Evolutionary conservation across 2,888 invertebrate genomes (phyloP).

Genomic region (Agelastica alni): DNA sequence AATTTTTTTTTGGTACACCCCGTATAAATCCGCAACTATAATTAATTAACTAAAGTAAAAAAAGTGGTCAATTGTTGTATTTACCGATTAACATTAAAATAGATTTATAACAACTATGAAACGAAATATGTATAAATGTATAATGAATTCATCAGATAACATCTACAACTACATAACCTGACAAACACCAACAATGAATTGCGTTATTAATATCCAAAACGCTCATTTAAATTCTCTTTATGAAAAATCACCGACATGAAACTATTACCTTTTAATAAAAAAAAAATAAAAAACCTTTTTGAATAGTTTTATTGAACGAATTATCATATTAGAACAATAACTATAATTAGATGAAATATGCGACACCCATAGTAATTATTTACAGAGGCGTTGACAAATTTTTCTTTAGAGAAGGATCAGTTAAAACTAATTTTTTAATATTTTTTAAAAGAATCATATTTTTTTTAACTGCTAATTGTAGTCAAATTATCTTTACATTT

Average conservation of each 20-base stretch:
- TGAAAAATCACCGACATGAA: constrained; percentile 38
- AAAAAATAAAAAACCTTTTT: constrained; percentile 12
- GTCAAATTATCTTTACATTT: too few relatives aligned
- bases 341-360: constrained; percentile 22
- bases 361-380: constrained; percentile 46
- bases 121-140: constrained; percentile 7
- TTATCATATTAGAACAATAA: constrained; percentile 49
- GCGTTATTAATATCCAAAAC: constrained; percentile 30
- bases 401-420: too few relatives aligned
- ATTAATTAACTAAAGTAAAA: too few relatives aligned
- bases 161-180: constrained; percentile 15
- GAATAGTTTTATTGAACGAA: constrained; percentile 44
- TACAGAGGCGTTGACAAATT: constrained; percentile 8
- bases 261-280: constrained; percentile 38
- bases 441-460: too few relatives aligned
- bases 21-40: too few relatives aligned
- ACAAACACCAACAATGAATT: constrained; percentile 22
- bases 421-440: too few relatives aligned
- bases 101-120: constrained; percentile 16
- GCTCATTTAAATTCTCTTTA: constrained; percentile 27
- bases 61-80: not conserved
- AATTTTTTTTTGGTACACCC: too few relatives aligned
- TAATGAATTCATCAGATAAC: constrained; percentile 22
- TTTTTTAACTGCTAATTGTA: too few relatives aligned
- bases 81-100: constrained; percentile 19